A percentile compares a stretch with the other conserved stretches of the same genome.
Evolutionary conservation across 2,113 vertebrate genomes (phyloP).

Genomic region (Maccullochella peelii): DNA sequence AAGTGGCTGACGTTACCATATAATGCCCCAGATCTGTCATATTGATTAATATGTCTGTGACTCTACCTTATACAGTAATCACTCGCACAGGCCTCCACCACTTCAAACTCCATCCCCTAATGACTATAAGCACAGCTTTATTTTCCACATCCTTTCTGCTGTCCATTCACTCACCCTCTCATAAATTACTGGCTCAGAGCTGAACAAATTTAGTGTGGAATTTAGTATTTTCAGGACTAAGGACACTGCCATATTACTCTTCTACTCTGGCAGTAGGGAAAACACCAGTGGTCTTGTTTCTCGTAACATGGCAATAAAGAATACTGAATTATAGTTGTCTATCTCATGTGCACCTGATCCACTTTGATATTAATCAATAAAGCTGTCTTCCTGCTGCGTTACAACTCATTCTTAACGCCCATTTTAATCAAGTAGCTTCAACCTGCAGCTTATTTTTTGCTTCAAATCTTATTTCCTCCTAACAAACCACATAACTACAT

Average conservation of each 20-base stretch:
- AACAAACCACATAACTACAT: no score
- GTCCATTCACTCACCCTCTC: neutral
- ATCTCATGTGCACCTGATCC: neutral
- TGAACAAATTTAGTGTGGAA: neutral
- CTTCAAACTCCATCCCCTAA: conserved; percentile 90
- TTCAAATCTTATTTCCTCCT: no score
- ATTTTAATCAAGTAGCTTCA: neutral
- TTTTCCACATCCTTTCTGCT: conserved; percentile 84
- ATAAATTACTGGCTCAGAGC: conserved; percentile 4
- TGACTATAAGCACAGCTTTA: conserved; percentile 88
- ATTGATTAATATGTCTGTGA: conserved; percentile 94
- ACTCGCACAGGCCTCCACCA: conserved; percentile 88
- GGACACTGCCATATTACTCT: neutral
- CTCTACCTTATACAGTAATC: conserved; percentile 91
- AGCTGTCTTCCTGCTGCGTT: neutral
- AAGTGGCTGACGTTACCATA: conserved; percentile 88
- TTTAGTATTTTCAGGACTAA: neutral
- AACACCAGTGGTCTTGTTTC: neutral
- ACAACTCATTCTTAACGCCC: neutral
- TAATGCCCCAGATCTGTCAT: conserved; percentile 94
- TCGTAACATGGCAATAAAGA: neutral
- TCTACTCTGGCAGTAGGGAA: neutral
- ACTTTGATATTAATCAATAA: neutral
- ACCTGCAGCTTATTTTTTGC: no score
- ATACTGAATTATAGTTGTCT: conserved; percentile 27